phyloP scores from a whole-genome alignment of 2,797 vertebrate species.

The Poeciliopsis turneri region DNA sequence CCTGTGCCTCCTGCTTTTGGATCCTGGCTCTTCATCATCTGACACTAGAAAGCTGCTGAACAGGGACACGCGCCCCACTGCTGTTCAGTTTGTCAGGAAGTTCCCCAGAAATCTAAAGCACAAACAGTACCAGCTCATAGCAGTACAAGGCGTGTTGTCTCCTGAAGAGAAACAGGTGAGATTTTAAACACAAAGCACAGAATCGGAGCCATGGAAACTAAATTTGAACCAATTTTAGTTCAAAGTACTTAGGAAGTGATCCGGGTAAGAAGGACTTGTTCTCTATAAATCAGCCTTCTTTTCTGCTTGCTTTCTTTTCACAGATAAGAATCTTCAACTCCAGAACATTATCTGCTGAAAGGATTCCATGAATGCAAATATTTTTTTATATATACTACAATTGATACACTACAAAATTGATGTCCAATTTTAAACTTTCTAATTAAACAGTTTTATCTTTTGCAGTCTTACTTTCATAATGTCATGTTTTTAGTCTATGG shows the following conservation, averaged over 20 bases:
- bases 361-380: conserved; percentile 83
- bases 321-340: conserved; percentile 85
- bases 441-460: not conserved
- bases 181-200: not conserved
- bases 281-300: not conserved
- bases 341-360: conserved; percentile 84
- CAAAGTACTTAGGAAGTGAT: not conserved
- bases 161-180: conserved; percentile 87
- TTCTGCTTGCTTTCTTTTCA: conserved; percentile 49
- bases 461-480: not conserved
- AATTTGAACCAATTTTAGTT: not conserved
- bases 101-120: conserved; percentile 86
- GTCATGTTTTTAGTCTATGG: not conserved
- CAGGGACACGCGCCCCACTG: conserved; percentile 63
- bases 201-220: not conserved
- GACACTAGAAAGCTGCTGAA: conserved; percentile 87
- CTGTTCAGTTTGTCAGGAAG: conserved; percentile 80
- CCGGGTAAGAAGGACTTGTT: not conserved
- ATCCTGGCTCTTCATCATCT: conserved; percentile 83
- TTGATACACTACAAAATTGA: not conserved
- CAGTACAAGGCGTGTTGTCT: conserved; percentile 83
- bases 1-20: conserved; percentile 88
- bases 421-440: not conserved
- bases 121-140: conserved; percentile 92
- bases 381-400: not conserved